Evolutionary conservation across 2,888 invertebrate species (phyloP).

Genomic region (Lithosia quadra): DNA sequence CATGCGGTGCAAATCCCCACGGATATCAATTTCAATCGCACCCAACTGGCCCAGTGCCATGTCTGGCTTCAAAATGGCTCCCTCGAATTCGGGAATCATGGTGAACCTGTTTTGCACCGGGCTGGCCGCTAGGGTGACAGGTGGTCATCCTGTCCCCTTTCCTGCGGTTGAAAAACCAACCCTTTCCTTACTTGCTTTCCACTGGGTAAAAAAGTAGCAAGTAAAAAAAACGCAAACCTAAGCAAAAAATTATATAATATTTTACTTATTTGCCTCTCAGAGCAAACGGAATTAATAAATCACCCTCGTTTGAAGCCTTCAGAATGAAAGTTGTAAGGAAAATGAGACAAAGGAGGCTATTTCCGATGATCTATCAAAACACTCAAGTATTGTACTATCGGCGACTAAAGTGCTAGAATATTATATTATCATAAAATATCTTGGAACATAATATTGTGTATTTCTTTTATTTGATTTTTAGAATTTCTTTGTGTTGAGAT

Average conservation of each 20-base stretch:
- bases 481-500: slow-evolving; percentile 1
- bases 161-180: too few relatives aligned
- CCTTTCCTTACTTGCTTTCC: too few relatives aligned
- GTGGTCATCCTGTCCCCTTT: too few relatives aligned
- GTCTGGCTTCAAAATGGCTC: too few relatives aligned
- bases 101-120: too few relatives aligned
- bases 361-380: slow-evolving; percentile 70
- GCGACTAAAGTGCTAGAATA: slow-evolving; percentile 47
- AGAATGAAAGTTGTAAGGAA: slow-evolving; percentile 57
- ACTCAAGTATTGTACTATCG: slow-evolving; percentile 52
- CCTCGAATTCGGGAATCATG: too few relatives aligned
- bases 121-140: too few relatives aligned
- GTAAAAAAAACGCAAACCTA: slow-evolving; percentile 25
- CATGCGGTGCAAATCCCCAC: too few relatives aligned
- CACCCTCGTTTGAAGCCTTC: slow-evolving; percentile 54
- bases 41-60: too few relatives aligned
- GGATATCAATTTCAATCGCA: too few relatives aligned
- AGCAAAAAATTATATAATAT: slow-evolving; percentile 49
- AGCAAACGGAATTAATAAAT: slow-evolving; percentile 60
- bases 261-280: slow-evolving; percentile 57
- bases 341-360: slow-evolving; percentile 63
- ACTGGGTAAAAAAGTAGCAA: too few relatives aligned
- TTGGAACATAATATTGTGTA: slow-evolving; percentile 9
- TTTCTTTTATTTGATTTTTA: slow-evolving; percentile 19
- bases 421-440: slow-evolving; percentile 38